A percentile compares a stretch with the other conserved stretches of the same genome.
These are phyloP conservation scores for Dipodomys ordii DNA, from an alignment of 2,113 vertebrate species.

Conservation along the genomic window DNA sequence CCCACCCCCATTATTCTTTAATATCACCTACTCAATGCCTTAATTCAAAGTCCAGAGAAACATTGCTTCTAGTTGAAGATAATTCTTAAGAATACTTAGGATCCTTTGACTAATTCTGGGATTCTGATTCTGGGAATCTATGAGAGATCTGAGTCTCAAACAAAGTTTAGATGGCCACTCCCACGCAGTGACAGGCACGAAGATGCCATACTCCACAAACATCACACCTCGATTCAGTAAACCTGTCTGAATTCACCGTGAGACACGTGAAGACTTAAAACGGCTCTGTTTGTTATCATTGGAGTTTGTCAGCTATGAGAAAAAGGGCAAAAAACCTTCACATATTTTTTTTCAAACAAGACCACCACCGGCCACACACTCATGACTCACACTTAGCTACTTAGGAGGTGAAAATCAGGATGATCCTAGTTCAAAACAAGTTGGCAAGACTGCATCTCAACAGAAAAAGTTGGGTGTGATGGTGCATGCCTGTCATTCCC, in stretches of 20 bases:
- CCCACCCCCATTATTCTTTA: background rate
- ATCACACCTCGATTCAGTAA: background rate
- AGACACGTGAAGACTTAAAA: background rate
- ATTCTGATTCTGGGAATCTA: background rate
- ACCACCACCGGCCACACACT: background rate
- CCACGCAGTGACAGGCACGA: background rate
- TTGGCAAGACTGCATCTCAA: too few species aligned
- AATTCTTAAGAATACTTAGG: background rate
- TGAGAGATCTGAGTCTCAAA: background rate
- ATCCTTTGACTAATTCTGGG: background rate
- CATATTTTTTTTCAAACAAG: constrained; percentile 5
- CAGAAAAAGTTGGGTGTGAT: too few species aligned
- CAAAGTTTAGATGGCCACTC: background rate
- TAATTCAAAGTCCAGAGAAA: background rate
- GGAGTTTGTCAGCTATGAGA: background rate
- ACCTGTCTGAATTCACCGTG: background rate
- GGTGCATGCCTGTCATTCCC: too few species aligned
- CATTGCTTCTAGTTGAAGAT: constrained; percentile 14
- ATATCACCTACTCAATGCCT: background rate
- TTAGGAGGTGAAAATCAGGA: too few species aligned
- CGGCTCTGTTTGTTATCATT: background rate
- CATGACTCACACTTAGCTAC: too few species aligned
- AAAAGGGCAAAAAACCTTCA: constrained; percentile 30
- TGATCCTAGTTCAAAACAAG: too few species aligned
- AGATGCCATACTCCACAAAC: background rate